Conservation (phyloP, 2,888 invertebrate genomes). For the Chirona hameri region DNA sequence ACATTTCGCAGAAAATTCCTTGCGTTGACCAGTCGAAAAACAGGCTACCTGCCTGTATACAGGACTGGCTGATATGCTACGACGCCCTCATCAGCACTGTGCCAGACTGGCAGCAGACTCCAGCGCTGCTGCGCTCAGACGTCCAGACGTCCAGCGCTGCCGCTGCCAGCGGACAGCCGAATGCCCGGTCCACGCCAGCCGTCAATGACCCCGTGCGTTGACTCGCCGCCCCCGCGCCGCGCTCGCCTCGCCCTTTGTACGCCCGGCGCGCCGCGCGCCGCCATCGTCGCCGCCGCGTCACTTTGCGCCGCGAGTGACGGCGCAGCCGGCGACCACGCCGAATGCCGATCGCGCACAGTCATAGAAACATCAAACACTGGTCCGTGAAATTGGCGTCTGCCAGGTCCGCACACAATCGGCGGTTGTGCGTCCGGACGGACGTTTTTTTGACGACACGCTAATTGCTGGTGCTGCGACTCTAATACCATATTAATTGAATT, state of each 20-base stretch:
- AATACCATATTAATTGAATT: conserved; percentile 12
- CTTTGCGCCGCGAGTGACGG: background rate
- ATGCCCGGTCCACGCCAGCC: too few species aligned
- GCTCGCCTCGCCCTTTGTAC: background rate
- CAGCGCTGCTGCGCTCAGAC: too few species aligned
- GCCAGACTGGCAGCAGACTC: too few species aligned
- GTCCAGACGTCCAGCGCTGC: too few species aligned
- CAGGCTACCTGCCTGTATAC: too few species aligned
- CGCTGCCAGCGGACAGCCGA: too few species aligned
- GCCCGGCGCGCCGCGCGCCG: background rate
- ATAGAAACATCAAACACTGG: conserved; percentile 23
- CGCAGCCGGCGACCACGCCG: background rate
- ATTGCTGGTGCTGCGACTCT: background rate
- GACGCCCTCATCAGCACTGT: too few species aligned
- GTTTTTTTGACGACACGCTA: background rate
- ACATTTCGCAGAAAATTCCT: too few species aligned
- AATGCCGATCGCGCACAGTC: background rate
- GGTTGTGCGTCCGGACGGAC: background rate
- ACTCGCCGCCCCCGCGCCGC: background rate
- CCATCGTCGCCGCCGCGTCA: conserved; percentile 5
- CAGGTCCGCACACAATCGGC: background rate
- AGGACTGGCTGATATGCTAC: too few species aligned
- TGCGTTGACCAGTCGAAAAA: too few species aligned
- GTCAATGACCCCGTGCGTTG: background rate
- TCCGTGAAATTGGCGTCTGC: background rate